Base-by-base conservation (phyloP, 2,797 vertebrate species). In the Sebastes hubbsi region DNA sequence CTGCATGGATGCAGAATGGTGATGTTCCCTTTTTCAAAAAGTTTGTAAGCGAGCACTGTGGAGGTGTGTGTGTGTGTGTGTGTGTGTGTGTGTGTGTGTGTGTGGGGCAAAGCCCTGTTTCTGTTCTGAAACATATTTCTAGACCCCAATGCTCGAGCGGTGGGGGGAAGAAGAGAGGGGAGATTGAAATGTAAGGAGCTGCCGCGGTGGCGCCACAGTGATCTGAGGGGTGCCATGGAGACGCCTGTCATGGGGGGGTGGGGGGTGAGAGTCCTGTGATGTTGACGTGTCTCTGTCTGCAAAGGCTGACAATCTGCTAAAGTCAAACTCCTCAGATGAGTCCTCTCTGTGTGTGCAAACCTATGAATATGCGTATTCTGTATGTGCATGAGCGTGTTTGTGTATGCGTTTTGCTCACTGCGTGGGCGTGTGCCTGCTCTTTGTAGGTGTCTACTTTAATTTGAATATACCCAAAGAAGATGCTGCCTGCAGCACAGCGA, bases 161-260 rank as follows among this genome's bases (percentile, higher is more conserved):
- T 86, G 85, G 78, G 78, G 90, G 90, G 87, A 88, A 89, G 89
- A 91, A 89, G 80, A 87, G 89, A 85, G 75, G 77, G 71, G 73
- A 85, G 86, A 90, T 89, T 88, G 83, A 92, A 92, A 93, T 66
- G 86, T 85, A 81, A 88, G 83, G 82, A 89, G 91, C 76, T 86
- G 88, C 75, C 27, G 76, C 74, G 30, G 83, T 83, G 88, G 91
- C 91, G 69, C 92, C 88, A 81, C 77, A 42, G 75, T 90, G 92
- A 94, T 93, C 91, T 91, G 84, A 95, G 88, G 78, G 92, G 85
- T 90, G 91, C 91, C 88, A 89, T 85, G 77, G 91, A 92, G 91
- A 92, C 79, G 85, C 81, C 89, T 94, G 93, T 93, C 91, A 91
- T 36, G 60, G 71, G 81, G 72, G 83, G 78, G 66, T 46, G 16